Evolutionary conservation across 1,140 invertebrate species (phyloP), one percentile per base, ranked within the genome.

Genomic region (Philaenus spumarius): DNA sequence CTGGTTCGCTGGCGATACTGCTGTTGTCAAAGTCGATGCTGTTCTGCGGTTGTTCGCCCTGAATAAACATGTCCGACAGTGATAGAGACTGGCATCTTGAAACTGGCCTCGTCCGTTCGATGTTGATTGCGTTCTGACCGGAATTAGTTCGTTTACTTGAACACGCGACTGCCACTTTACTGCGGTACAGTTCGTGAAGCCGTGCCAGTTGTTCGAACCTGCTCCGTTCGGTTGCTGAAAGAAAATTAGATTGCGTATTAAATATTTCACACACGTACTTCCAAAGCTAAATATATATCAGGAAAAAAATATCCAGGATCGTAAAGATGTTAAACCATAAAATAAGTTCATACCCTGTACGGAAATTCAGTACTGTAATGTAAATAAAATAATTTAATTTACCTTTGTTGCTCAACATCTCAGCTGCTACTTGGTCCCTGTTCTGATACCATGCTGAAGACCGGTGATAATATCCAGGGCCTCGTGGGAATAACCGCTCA

Each of bases 1-100:
- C 84, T 1, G 89, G 89, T 72, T 91, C 89, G 68, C 87, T 90
- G 67, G 88, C 89, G 46, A 90, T 87, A 64, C 87, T 87, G 65
- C 80, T 86, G 12, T 57, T 64, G 17, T 66, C 68, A 34, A 64
- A 55, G 34, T 67, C 67, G 23, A 24, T 45, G 7, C 50, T 35
- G 22, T 53, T 53, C 3, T 50, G 65, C 80, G 81, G 43, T 70
- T 78, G 83, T 71, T 82, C 82, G 62, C 78, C 79, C 19, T 74
- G 80, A 59, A 75, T 73, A 62, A 81, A 75, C 71, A 82, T 84
- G 67, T 82, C 87, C 61, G 78, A 87, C 43, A 88, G 74, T 47
- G 84, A 85, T 39, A 82, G 71, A 37, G 86, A 89, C 73, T 85
- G 80, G 62, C 80, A 81, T 15, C 80, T 72, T 9, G 77, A 78